Base-by-base conservation (phyloP, 1,140 invertebrate genomes). In the Dreissena rostriformis region DNA sequence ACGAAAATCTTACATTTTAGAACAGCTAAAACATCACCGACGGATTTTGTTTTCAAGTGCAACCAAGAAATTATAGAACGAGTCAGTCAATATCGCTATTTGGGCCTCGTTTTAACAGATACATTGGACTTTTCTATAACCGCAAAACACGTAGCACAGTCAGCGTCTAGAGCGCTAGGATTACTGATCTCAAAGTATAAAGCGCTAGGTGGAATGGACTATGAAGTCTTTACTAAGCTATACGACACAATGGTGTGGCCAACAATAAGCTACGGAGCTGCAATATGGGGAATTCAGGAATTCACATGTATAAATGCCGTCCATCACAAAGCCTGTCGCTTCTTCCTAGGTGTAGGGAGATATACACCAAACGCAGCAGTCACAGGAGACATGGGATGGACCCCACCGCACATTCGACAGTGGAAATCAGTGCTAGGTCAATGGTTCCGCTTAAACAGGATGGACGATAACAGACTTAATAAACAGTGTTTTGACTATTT, bases 241-340 rank as follows among this genome's bases (percentile, higher is more conserved):
- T 82, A 74, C 39, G 70, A 82, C 63, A 24, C 71, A 10, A 75
- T 82, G 70, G 80, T 82, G 10, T 82, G 80, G 80, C 51, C 80
- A n/a, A 51, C 63, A 14, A 73, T 75, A 24, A 75, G 61, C 51
- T 82, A 82, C 49, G 72, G 63, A 19, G 57, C 65, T 12, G 49
- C 70, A 14, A 75, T 82, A 1, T 75, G 70, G 61, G 72, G 80
- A 10, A 26, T 55, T 15, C 29, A 52, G 52, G 24, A 22, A 51
- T 67, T 24, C 29, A 74, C 63, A 12, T 66, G 24, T 19, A 75
- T 82, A 28, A 72, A 75, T 52, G 63, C 80, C 51, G 65, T 82
- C 11, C 61, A 73, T 52, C 19, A 82, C n/a, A 57, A 55, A 39
- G 79, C 26, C 15, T 63, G 24, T 19, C 11, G 68, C 22, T 73